phyloP scores from a whole-genome alignment of 2,797 vertebrate species.

The Acanthornis magna region DNA sequence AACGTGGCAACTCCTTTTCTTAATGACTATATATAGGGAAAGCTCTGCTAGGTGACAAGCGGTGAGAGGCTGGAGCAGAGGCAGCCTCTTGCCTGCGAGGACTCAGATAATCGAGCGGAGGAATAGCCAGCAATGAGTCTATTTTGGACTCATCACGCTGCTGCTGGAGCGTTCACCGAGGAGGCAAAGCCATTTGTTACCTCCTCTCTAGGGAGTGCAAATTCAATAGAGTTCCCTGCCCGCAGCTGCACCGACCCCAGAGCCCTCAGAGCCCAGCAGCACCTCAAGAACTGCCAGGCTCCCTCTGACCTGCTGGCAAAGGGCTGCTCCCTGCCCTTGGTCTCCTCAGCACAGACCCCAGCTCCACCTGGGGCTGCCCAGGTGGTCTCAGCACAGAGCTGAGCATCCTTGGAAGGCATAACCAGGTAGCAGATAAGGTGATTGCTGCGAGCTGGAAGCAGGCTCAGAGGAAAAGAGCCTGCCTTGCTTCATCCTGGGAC shows the following conservation, averaged over 20 bases:
- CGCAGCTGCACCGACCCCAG: not conserved
- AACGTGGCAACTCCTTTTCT: not conserved
- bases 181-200: slow-evolving; percentile 25
- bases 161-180: not conserved
- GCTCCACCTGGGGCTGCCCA: not conserved
- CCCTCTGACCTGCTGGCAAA: not conserved
- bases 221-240: not conserved
- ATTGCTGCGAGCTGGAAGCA: not conserved
- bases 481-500: not conserved
- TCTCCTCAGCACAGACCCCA: not conserved
- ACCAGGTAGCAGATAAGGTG: not conserved
- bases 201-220: not conserved
- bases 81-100: slow-evolving; percentile 11
- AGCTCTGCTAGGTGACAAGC: not conserved
- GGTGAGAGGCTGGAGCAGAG: not conserved
- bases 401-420: not conserved
- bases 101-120: not conserved
- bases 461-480: not conserved
- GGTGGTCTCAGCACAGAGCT: fast-evolving
- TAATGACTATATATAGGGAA: not conserved
- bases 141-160: slow-evolving; percentile 9
- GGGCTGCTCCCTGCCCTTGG: not conserved
- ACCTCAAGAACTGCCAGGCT: not conserved
- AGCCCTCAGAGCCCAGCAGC: not conserved
- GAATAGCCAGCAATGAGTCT: not conserved